phyloP scores from a whole-genome alignment of 2,113 vertebrate genomes.

The Oncorhynchus nerka region DNA sequence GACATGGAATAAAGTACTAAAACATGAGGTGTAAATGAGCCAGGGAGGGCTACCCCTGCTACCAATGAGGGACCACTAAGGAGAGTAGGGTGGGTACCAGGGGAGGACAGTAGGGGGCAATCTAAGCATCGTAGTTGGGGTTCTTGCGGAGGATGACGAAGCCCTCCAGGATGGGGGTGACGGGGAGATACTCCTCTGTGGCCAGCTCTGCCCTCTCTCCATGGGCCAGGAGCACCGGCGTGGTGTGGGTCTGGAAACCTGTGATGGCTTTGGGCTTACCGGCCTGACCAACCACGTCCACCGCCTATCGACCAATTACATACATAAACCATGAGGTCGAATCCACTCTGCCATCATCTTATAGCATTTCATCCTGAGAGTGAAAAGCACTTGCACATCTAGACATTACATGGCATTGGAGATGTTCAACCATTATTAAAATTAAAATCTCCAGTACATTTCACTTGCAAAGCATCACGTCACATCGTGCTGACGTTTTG shows the following conservation, averaged over 20 bases:
- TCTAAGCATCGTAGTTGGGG: slow-evolving; percentile 89
- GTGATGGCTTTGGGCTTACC: slow-evolving; percentile 99
- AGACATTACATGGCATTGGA: too few relatives aligned
- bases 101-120: background rate
- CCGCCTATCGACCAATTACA: slow-evolving; percentile 75
- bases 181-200: slow-evolving; percentile 92
- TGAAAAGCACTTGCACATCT: too few relatives aligned
- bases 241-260: slow-evolving; percentile 99
- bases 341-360: background rate
- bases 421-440: too few relatives aligned
- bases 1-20: slow-evolving; percentile 48
- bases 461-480: too few relatives aligned
- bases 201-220: slow-evolving; percentile 95
- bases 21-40: slow-evolving; percentile 50
- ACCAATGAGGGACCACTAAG: slow-evolving; percentile 7
- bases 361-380: background rate
- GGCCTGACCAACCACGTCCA: slow-evolving; percentile 97
- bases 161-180: slow-evolving; percentile 94
- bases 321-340: background rate
- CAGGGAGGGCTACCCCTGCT: slow-evolving; percentile 30
- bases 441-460: too few relatives aligned
- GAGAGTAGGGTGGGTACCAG: background rate
- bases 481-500: too few relatives aligned
- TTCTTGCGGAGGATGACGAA: slow-evolving; percentile 98
- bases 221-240: slow-evolving; percentile 91